Evolutionary conservation across 2,113 vertebrate genomes (phyloP).

Genomic region (Campylorhamphus procurvoides): DNA sequence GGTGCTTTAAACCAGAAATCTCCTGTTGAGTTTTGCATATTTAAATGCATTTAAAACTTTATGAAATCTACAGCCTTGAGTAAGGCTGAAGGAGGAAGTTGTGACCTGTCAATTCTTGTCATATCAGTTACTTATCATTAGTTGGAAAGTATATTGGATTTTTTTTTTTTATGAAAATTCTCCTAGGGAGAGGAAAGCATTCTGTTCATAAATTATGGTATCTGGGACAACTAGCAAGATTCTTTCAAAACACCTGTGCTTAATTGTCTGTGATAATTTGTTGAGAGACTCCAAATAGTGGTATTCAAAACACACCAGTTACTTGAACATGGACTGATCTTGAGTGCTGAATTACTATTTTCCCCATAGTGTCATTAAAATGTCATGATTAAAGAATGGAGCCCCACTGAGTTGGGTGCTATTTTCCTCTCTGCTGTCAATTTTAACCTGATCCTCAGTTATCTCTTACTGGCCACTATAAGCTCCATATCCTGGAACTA

Average conservation of each 20-base stretch:
- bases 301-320: not conserved
- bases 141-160: not conserved
- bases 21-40: not conserved
- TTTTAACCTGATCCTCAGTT: not conserved
- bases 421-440: not conserved
- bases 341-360: not conserved
- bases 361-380: not conserved
- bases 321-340: not conserved
- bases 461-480: not conserved
- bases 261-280: conserved; percentile 9
- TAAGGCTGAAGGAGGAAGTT: not conserved
- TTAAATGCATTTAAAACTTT: conserved; percentile 10
- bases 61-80: not conserved
- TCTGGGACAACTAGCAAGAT: conserved; percentile 33
- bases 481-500: not conserved
- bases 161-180: not conserved
- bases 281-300: not conserved
- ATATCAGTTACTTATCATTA: conserved; percentile 15
- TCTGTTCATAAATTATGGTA: not conserved
- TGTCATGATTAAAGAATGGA: not conserved
- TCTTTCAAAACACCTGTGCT: conserved; percentile 37
- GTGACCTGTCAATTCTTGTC: conserved; percentile 35
- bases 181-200: conserved; percentile 4
- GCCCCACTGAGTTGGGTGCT: not conserved
- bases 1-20: not conserved